A percentile compares a stretch with the other conserved stretches of the same genome.
Evolutionary conservation across 2,113 vertebrate genomes (phyloP).

Genomic region (Callorhinus ursinus): DNA sequence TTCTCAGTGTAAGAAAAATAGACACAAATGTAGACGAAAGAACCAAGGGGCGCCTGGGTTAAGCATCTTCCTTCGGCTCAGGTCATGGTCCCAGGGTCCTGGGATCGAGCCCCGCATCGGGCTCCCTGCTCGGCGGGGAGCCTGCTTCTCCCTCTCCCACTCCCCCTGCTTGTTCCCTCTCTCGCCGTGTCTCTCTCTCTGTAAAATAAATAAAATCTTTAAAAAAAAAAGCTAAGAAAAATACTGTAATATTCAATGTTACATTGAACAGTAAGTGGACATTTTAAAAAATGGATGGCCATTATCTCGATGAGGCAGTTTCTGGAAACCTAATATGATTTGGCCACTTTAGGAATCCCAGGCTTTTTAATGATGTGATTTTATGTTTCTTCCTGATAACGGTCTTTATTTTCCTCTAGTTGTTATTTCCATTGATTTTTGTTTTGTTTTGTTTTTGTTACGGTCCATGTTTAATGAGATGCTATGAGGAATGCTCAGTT

Average conservation of each 20-base stretch:
- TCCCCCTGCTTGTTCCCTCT: no score
- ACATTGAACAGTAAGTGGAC: neutral
- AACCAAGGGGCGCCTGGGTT: no score
- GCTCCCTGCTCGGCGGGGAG: no score
- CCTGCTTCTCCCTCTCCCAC: no score
- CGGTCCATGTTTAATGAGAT: constrained; percentile 8
- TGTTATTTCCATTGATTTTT: constrained; percentile 37
- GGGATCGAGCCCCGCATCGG: no score
- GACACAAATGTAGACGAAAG: neutral
- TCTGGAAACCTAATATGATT: constrained; percentile 22
- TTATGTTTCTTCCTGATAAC: constrained; percentile 9
- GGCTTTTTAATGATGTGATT: neutral
- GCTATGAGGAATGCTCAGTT: neutral
- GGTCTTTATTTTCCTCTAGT: neutral
- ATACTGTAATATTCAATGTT: neutral
- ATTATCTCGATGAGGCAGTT: neutral
- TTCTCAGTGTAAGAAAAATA: constrained; percentile 36
- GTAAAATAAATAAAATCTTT: no score
- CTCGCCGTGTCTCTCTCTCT: no score
- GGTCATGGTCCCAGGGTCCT: no score
- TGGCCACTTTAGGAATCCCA: constrained; percentile 18
- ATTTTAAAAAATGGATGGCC: neutral
- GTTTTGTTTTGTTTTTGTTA: neutral
- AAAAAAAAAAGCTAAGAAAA: neutral
- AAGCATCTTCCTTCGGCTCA: no score